Evolutionary conservation across 2,113 vertebrate genomes (phyloP).

Genomic region (Platysteira castanea): DNA sequence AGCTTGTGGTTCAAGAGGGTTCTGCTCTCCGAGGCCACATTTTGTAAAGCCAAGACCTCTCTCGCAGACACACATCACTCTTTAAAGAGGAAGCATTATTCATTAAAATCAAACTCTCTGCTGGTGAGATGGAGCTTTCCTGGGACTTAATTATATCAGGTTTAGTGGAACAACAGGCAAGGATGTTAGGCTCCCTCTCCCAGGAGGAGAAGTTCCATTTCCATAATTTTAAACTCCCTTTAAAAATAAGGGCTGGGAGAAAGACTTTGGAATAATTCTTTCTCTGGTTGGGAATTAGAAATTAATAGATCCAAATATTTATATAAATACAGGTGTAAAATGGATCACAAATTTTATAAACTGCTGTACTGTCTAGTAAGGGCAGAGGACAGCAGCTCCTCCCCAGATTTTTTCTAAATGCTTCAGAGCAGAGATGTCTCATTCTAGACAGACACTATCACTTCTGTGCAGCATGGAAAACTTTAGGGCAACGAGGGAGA

Average conservation of each 20-base stretch:
- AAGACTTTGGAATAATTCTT: not conserved
- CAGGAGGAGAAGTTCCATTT: not conserved
- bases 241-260: not conserved
- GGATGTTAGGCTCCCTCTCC: not conserved
- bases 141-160: not conserved
- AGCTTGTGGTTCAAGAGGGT: not conserved
- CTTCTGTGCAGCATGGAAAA: not conserved
- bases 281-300: not conserved
- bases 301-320: not conserved
- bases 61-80: not conserved
- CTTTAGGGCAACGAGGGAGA: not conserved
- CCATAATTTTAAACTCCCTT: not conserved
- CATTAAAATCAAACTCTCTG: not conserved
- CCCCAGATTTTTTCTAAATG: not conserved
- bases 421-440: not conserved
- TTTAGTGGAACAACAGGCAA: not conserved
- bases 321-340: not conserved
- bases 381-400: not conserved
- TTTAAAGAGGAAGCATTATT: conserved; percentile 4
- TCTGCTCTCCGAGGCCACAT: not conserved
- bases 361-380: not conserved
- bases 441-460: not conserved
- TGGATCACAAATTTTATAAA: not conserved
- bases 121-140: not conserved
- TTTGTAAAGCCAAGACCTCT: not conserved